Evolutionary conservation across 1,140 invertebrate species (phyloP).

Genomic region (Himalopsyche phryganea): DNA sequence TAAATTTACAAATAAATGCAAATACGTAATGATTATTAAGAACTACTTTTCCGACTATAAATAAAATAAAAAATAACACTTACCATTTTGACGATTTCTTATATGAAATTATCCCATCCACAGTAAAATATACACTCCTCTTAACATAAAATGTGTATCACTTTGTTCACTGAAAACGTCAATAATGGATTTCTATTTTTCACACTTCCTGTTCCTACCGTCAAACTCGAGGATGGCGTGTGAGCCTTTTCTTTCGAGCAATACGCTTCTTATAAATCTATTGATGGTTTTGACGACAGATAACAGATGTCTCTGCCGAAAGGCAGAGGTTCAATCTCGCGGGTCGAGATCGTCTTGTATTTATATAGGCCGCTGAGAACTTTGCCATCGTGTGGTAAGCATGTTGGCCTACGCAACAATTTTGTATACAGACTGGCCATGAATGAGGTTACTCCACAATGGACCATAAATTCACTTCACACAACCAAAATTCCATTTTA

Average conservation of each 20-base stretch:
- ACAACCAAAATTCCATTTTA: too few relatives aligned
- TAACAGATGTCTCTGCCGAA: slow-evolving; percentile 4
- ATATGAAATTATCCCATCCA: neutral
- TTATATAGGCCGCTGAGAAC: neutral
- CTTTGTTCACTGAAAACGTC: neutral
- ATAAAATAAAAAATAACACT: too few relatives aligned
- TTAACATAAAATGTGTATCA: neutral
- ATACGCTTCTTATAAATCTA: slow-evolving; percentile 7
- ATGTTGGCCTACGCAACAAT: neutral
- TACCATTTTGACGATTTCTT: slow-evolving; percentile 5
- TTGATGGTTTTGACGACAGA: neutral
- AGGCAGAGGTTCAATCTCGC: slow-evolving; percentile 1
- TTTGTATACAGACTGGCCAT: neutral
- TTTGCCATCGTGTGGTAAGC: neutral
- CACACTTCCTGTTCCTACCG: neutral
- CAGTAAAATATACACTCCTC: neutral
- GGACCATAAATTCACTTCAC: too few relatives aligned
- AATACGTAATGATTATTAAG: too few relatives aligned
- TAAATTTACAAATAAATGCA: too few relatives aligned
- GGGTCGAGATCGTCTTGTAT: neutral
- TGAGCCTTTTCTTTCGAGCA: neutral
- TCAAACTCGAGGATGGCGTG: neutral
- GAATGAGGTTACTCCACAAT: too few relatives aligned
- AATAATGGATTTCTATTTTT: neutral
- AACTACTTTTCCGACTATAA: too few relatives aligned